Percentiles rank a stretch among this genome's conserved stretches.
phyloP scores from a whole-genome alignment of 1,140 invertebrate genomes.

The Aphaenogaster floridana region DNA sequence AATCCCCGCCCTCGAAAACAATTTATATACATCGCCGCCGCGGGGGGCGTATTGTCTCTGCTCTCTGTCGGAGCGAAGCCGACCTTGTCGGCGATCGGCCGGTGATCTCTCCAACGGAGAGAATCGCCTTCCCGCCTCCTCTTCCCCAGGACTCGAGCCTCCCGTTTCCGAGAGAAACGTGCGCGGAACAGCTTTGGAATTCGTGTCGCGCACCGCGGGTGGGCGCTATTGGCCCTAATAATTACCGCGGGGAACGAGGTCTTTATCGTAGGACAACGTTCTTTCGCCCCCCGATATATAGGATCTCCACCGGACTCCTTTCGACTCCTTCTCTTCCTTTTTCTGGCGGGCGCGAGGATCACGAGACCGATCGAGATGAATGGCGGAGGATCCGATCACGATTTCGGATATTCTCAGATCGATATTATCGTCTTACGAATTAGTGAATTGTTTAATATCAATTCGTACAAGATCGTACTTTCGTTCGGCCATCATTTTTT shows the following conservation, averaged over 20 bases:
- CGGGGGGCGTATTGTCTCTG: conserved; percentile 80
- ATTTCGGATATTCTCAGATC: not conserved
- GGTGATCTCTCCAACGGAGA: conserved; percentile 20
- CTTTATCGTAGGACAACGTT: conserved; percentile 71
- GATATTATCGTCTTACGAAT: not conserved
- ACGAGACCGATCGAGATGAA: not conserved
- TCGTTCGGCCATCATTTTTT: not conserved
- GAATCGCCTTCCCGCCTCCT: conserved; percentile 26
- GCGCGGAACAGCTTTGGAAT: conserved; percentile 83
- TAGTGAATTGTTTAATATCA: not conserved
- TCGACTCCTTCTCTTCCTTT: not conserved
- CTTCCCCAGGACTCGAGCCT: conserved; percentile 65
- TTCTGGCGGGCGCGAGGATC: not conserved
- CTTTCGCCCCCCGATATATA: not conserved
- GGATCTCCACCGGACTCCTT: not conserved
- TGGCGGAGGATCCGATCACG: not conserved
- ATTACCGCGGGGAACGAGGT: conserved; percentile 81
- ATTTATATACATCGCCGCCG: conserved; percentile 80
- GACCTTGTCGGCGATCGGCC: conserved; percentile 65
- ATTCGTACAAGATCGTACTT: not conserved
- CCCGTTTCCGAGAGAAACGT: conserved; percentile 75
- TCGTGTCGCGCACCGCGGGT: conserved; percentile 83
- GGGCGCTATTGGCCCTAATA: conserved; percentile 80
- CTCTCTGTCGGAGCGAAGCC: conserved; percentile 70
- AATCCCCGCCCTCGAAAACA: conserved; percentile 73